Percentiles rank a stretch among this genome's conserved stretches.
Conservation (phyloP, 1,140 invertebrate species). For the Harpegnathos saltator region DNA sequence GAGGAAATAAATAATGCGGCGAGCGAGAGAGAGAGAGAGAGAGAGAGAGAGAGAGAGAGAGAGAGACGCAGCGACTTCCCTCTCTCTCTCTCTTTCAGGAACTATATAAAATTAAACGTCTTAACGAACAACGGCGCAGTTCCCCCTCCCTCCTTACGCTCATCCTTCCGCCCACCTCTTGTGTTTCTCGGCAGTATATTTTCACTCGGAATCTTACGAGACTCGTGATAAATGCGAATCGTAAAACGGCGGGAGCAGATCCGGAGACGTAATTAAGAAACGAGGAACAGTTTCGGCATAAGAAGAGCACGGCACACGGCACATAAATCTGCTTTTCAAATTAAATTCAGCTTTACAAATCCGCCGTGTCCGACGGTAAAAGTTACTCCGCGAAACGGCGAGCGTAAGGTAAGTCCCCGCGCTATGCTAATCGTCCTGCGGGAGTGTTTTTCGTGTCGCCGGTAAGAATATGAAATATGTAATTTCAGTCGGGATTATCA, state of each 20-base stretch:
- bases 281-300: conserved; percentile 59
- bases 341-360: conserved; percentile 74
- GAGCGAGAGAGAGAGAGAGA: no score
- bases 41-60: no score
- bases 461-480: conserved; percentile 52
- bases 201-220: conserved; percentile 70
- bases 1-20: conserved; percentile 59
- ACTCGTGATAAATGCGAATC: conserved; percentile 73
- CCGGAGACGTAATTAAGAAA: conserved; percentile 72
- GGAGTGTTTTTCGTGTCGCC: conserved; percentile 36
- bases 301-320: conserved; percentile 44
- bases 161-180: conserved; percentile 54
- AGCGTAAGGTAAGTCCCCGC: conserved; percentile 32
- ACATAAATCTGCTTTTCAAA: conserved; percentile 69
- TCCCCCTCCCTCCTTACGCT: not conserved
- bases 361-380: conserved; percentile 58
- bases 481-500: conserved; percentile 42
- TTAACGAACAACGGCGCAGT: conserved; percentile 63
- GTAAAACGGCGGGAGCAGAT: conserved; percentile 66
- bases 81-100: conserved; percentile 10
- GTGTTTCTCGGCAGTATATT: conserved; percentile 69
- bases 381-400: conserved; percentile 51
- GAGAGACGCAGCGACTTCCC: not conserved
- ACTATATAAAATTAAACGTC: conserved; percentile 70
- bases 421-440: conserved; percentile 46